A percentile compares a stretch with the other conserved stretches of the same genome.
These are phyloP conservation scores for Galerucella pusilla DNA, from an alignment of 2,888 invertebrate species.

Conservation along the genomic window DNA sequence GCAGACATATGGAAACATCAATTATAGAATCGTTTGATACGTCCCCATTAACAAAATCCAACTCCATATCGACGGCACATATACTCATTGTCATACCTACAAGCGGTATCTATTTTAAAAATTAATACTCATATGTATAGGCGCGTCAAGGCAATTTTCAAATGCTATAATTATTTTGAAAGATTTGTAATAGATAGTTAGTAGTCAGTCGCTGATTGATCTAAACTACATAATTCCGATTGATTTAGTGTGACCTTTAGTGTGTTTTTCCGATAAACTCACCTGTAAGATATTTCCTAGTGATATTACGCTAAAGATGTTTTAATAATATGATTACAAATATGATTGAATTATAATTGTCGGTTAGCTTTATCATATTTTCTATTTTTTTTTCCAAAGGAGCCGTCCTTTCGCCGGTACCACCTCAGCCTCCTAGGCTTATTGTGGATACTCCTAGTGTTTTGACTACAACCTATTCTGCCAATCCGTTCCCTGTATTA, in stretches of 20 bases:
- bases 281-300: background rate
- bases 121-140: slow-evolving; percentile 10
- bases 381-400: no score
- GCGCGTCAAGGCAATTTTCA: slow-evolving; percentile 32
- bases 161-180: slow-evolving; percentile 18
- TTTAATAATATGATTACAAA: background rate
- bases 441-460: no score
- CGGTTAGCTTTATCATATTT: no score
- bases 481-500: no score
- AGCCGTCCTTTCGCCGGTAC: no score
- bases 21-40: background rate
- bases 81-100: background rate
- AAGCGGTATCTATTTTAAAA: slow-evolving; percentile 8
- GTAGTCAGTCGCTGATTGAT: slow-evolving; percentile 20
- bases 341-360: background rate
- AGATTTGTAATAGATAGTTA: slow-evolving; percentile 25
- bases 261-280: slow-evolving; percentile 5
- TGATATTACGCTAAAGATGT: background rate
- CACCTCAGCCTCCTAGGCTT: no score
- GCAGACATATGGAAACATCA: background rate
- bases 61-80: slow-evolving; percentile 2
- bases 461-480: no score
- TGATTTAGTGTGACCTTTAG: slow-evolving; percentile 16
- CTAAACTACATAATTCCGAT: slow-evolving; percentile 16
- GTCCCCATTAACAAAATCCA: slow-evolving; percentile 4